Base-by-base conservation (phyloP, 2,797 vertebrate species). In the Microchirus variegatus region DNA sequence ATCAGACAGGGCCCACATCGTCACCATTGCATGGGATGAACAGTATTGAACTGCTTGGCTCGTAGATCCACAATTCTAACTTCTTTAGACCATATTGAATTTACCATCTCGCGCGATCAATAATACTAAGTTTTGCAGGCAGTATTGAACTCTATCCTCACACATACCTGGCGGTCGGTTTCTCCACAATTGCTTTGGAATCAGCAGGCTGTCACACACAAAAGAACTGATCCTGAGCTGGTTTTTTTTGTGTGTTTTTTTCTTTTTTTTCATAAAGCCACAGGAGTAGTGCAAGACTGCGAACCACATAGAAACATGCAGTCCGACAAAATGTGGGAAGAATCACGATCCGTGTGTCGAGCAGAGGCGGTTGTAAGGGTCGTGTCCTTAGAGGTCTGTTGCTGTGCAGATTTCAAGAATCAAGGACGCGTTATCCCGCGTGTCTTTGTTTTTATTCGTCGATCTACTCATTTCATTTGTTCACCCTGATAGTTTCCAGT, bases 21-120 rank as follows among this genome's bases (percentile, higher is more conserved):
- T 88, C 88, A 84, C 85, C 86, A 87, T 84, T 90, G 89, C 91
- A 89, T 85, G 86, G 87, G 82, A 88, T 90, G 90, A 93, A 90
- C 89, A 88, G 86, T 92, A 93, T 93, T 91, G 92, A 92, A 93
- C 92, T 92, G 91, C 92, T 92, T 88, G 88, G 85, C 90, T 92
- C 93, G 92, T 93, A 92, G 91, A 93, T 91, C 89, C 89, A 92
- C 91, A 89, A 81, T 90, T 90, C 90, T 93, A 93, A 92, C 92
- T 91, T 93, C 91, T 93, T 91, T 92, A 93, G 91, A 93, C 92
- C 91, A 89, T 92, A 93, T 94, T 94, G 93, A 92, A 93, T 94
- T 94, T 90, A 91, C 89, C 84, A 86, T 91, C 89, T 77, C 43
- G 66, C 75, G 83, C 82, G 90, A 94, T 94, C 91, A 90, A 93